Evolutionary conservation across 2,113 vertebrate species (phyloP).

Genomic region (Drymodes brunneopygia): DNA sequence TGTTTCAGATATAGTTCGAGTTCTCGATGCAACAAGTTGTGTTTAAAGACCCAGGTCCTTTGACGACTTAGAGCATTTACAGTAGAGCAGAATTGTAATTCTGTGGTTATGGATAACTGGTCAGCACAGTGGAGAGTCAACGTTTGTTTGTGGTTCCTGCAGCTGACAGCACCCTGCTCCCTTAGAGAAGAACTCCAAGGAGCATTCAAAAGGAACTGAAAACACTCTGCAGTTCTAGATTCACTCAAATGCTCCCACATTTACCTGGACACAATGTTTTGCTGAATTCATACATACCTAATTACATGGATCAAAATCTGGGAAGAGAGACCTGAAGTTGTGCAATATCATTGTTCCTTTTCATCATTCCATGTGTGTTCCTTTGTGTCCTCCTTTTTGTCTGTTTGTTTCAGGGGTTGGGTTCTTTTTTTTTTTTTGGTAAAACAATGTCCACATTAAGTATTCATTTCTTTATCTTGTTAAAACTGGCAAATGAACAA

Average conservation of each 20-base stretch:
- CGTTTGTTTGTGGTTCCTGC: slow-evolving; percentile 25
- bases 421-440: background rate
- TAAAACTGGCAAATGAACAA: slow-evolving; percentile 72
- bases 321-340: slow-evolving; percentile 69
- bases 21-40: slow-evolving; percentile 21
- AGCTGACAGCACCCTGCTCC: background rate
- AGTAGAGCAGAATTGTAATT: slow-evolving; percentile 1
- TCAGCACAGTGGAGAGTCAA: slow-evolving; percentile 16
- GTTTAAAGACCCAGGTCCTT: slow-evolving; percentile 22
- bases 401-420: background rate
- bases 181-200: slow-evolving; percentile 9
- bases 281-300: slow-evolving; percentile 56
- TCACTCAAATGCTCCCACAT: slow-evolving; percentile 42
- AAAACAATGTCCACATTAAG: slow-evolving; percentile 41
- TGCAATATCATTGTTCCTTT: slow-evolving; percentile 73
- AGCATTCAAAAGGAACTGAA: slow-evolving; percentile 7
- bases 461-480: slow-evolving; percentile 64
- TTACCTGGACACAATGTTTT: slow-evolving; percentile 44
- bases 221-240: slow-evolving; percentile 13
- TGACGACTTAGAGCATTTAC: slow-evolving; percentile 14
- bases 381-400: slow-evolving; percentile 32
- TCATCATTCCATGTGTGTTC: slow-evolving; percentile 66
- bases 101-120: slow-evolving; percentile 3
- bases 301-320: slow-evolving; percentile 64
- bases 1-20: slow-evolving; percentile 35